These are phyloP conservation scores for Peromyscus aztecus DNA, from an alignment of 2,797 vertebrate genomes.

Conservation along the genomic window DNA sequence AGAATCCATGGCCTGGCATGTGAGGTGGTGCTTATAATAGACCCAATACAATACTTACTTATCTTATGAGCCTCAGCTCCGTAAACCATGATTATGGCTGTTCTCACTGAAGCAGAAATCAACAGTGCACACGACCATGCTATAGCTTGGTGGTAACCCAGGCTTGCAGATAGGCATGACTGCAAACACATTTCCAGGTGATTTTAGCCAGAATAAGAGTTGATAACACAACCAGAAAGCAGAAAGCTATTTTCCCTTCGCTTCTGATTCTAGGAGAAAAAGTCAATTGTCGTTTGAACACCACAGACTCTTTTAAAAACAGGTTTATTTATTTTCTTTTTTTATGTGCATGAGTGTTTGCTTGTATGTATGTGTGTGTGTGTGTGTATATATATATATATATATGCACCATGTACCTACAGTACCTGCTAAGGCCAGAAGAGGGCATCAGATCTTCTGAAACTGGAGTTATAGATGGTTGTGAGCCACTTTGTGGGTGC, in stretches of 20 bases:
- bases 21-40: background rate
- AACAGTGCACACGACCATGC: fast-evolving
- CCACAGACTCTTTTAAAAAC: background rate
- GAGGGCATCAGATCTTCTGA: background rate
- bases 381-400: too few species aligned
- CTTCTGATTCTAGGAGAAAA: background rate
- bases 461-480: background rate
- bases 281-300: background rate
- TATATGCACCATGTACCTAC: too few species aligned
- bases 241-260: background rate
- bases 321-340: background rate
- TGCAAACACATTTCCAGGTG: background rate
- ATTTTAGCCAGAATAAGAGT: constrained; percentile 21
- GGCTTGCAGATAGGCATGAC: background rate
- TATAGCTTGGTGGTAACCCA: background rate
- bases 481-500: background rate
- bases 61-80: background rate
- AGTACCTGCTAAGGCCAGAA: background rate
- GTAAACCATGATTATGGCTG: background rate
- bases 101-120: background rate
- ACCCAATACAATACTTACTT: background rate
- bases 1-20: background rate
- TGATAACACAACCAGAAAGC: constrained; percentile 9
- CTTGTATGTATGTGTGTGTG: background rate
- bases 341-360: background rate